These are phyloP conservation scores for Ctenoplectra terminalis DNA, from an alignment of 1,140 invertebrate genomes.

Conservation along the genomic window DNA sequence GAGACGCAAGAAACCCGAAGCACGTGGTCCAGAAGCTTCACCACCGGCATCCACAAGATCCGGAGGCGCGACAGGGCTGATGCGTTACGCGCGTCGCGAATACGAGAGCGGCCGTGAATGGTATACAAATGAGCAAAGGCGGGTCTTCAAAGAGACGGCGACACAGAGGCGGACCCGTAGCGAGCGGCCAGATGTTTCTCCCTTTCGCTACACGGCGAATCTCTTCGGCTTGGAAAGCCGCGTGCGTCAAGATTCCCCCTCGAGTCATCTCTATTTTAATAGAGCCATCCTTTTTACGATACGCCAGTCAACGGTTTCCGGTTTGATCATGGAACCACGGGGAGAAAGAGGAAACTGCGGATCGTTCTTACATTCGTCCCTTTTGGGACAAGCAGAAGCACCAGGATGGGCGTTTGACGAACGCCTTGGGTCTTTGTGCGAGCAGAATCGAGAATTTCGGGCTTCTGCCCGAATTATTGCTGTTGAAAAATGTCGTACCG, in stretches of 20 bases:
- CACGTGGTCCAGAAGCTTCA: background rate
- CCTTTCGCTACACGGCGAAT: constrained; percentile 29
- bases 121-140: constrained; percentile 56
- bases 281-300: constrained; percentile 34
- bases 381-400: background rate
- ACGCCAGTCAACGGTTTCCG: constrained; percentile 15
- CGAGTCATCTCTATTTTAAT: constrained; percentile 48
- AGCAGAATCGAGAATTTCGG: too few relatives aligned
- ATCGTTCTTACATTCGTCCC: background rate
- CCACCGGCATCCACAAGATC: background rate
- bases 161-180: background rate
- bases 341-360: background rate
- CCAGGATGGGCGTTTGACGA: background rate
- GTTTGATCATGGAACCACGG: background rate
- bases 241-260: constrained; percentile 1
- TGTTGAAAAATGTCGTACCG: too few relatives aligned
- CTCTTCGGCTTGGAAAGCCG: constrained; percentile 37
- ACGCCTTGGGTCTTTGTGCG: background rate
- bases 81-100: constrained; percentile 7
- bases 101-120: constrained; percentile 19
- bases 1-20: background rate
- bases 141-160: constrained; percentile 27
- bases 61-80: background rate
- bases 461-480: too few relatives aligned
- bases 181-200: constrained; percentile 39